Evolutionary conservation across 2,113 vertebrate genomes (phyloP), one percentile per base, ranked within the genome.

Genomic region (Myotis lucifugus): DNA sequence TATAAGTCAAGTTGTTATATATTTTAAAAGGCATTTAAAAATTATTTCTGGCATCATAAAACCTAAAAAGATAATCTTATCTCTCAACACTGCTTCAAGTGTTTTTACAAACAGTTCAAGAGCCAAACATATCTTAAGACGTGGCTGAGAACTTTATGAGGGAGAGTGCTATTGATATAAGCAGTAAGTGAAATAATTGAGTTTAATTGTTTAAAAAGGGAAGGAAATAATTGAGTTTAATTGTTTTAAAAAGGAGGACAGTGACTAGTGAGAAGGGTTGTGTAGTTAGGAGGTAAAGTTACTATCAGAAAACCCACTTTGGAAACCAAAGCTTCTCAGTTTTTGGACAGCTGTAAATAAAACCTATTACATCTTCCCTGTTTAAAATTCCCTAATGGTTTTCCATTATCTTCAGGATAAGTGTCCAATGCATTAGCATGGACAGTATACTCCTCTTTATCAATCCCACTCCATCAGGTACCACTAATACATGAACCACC

Each of bases 31-130:
- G 42, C 56, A 76, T 78, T 85, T 83, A 79, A 72, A 73, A 84
- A 66, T 3, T 19, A 59, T 87, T n/a, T 76, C 34, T 87, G 76
- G 72, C 40, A 81, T 37, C 15, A 46, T 17, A 21, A 90, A 93
- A 27, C 93, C 90, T 91, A 69, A 87, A 96, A 96, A 97, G 92
- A 81, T 92, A 59, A 76, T 67, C 25, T 52, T 15, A 23, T 52
- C 64, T 74, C 42, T 93, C 32, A 93, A 32, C 3, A 27, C 5
- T 40, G 59, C 73, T 94, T 96, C 29, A 85, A 92, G 85, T 85
- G 32, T 81, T 94, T 48, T 81, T 88, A 70, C n/a, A 84, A 78
- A 84, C 10, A 87, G 77, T 73, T 92, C 34, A 56, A 90, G 79
- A 40, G 18, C 54, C 34, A 79, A 34, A 10, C 54, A 15, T 54